These are phyloP conservation scores for Lucilia cuprina DNA, from an alignment of 1,140 invertebrate genomes.

Conservation along the genomic window DNA sequence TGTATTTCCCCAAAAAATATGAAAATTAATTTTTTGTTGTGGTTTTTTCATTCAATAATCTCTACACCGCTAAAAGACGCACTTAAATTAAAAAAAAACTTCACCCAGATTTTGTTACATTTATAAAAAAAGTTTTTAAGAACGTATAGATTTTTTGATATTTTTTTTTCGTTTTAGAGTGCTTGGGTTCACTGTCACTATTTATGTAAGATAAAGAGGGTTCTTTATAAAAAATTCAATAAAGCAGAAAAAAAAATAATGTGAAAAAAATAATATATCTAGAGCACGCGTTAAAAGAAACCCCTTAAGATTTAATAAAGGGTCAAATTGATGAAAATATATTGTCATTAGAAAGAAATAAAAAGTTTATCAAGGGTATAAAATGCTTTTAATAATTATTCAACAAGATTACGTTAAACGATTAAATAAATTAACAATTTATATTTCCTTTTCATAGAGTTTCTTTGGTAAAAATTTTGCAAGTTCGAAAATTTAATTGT, in stretches of 20 bases:
- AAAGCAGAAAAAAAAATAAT: neutral
- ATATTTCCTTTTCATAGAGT: neutral
- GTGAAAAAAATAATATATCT: neutral
- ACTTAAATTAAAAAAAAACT: neutral
- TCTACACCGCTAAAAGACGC: neutral
- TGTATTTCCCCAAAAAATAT: neutral
- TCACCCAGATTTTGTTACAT: constrained; percentile 10
- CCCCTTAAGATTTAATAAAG: neutral
- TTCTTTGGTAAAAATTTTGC: no score
- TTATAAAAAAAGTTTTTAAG: neutral
- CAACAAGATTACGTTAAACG: neutral
- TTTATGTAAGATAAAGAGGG: neutral
- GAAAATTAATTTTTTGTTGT: neutral
- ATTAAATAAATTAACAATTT: neutral
- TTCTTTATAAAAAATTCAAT: neutral
- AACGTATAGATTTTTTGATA: neutral
- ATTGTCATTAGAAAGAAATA: neutral
- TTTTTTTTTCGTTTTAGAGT: neutral
- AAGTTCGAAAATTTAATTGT: no score
- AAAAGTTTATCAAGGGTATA: neutral
- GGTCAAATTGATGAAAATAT: neutral
- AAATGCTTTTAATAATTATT: neutral
- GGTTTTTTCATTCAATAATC: neutral
- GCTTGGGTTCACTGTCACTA: neutral
- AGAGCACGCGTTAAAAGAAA: neutral